Base-by-base conservation (phyloP, 2,888 invertebrate species). In the Morinoia aosen region DNA sequence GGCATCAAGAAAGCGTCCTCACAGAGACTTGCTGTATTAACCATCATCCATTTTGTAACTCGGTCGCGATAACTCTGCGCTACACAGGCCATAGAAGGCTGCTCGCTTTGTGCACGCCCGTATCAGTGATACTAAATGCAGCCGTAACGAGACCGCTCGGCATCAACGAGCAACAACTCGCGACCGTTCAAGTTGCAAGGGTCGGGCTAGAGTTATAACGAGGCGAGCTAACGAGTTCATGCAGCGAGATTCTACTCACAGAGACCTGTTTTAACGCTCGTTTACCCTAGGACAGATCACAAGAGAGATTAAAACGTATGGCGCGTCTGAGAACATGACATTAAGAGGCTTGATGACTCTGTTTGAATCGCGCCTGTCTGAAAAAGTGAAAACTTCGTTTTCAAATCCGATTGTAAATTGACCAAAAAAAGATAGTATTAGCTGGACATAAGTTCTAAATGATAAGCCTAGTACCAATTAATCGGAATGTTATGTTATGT, bases 141-240 rank as follows among this genome's bases (percentile, higher is more conserved):
- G 33, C 76, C 76, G 2, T 33, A 76, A 76, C 76, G 76, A 76
- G 19, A 3, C 76, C 33, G 76, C 8, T 3, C 33, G 76, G 76
- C 76, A 76, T 76, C 76, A 76, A 76, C 76, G 76, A 76, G 76
- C 76, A 76, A 33, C 76, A 76, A 76, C 76, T 76, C 76, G 76
- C 76, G 33, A 76, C 76, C 76, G 25, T 76, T 76, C 25, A 16
- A 76, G 76, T 76, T 76, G 76, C 76, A 25, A 76, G 25, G 33
- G 33, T 76, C 76, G 76, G 10, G 76, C 76, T 10, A 16, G 25
- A 76, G 76, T 76, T 76, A 33, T 76, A 76, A 76, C 76, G 33
- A 76, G 76, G 76, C 76, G 7, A 76, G 8, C 33, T 76, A 76
- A 76, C 76, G 76, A 76, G 76, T 33, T 76, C 76, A 33, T 33